Base-by-base conservation (phyloP, 1,140 invertebrate species). In the Drosophila auraria region DNA sequence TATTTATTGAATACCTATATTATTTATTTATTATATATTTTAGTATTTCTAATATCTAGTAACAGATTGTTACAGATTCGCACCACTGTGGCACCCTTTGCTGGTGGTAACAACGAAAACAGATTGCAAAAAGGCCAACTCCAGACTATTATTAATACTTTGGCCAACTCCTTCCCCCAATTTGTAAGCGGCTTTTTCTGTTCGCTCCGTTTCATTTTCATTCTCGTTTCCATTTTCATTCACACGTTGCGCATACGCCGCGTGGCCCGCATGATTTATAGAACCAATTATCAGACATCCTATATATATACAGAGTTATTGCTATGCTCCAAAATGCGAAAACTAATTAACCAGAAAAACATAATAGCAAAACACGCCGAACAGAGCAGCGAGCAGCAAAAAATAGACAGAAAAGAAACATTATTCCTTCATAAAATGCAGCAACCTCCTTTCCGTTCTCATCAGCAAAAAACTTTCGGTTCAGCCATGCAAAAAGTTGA, bases 261-360 rank as follows among this genome's bases (percentile, higher is more conserved):
- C 57, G 56, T 68, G 56, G 56, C 27, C 25, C 15, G 11, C 25
- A 42, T 61, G 58, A 61, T 69, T 61, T 69, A 69, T 69, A 33
- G 54, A 15, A 23, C 30, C 71, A 73, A 73, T 73, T 73, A 73
- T 73, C 47, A 61, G 27, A 4, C 17, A 9, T 17, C 1, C 45
- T 15, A 30, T 17, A 2, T 9, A 8, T 27, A 25, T 12, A 68
- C 15, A 23, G n/a, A 49, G 47, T 25, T 70, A 71, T 73, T 73
- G 54, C 60, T 60, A 11, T 42, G 56, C 56, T 60, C 33, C 30
- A 27, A 61, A 68, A 51, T 42, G 47, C 38, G 36, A 62, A 62
- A 69, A 42, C 58, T 62, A 69, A 69, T 69, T 69, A 69, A 33
- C 44, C 57, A 68, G 65, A 61, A 68, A 60, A 69, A 23, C 33